Conservation (phyloP, 2,888 invertebrate genomes). For the Tridacna gigas region DNA sequence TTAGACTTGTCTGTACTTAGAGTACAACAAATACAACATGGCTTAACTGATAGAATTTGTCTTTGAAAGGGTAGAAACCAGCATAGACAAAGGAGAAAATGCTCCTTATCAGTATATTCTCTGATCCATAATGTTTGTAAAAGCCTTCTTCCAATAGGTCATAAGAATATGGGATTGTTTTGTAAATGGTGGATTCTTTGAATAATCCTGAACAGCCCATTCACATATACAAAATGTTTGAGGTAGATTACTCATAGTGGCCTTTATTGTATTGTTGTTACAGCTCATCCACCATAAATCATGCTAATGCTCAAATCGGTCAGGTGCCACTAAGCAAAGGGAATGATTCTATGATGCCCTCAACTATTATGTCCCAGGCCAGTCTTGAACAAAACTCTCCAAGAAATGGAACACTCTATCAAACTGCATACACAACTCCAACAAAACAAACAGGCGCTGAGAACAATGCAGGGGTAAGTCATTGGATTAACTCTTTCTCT, state of each 20-base stretch:
- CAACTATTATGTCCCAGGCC: slow-evolving; percentile 69
- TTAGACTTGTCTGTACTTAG: too few relatives aligned
- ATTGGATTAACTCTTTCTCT: too few relatives aligned
- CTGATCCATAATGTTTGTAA: too few relatives aligned
- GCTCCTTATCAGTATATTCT: too few relatives aligned
- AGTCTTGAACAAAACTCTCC: slow-evolving; percentile 68
- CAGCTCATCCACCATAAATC: slow-evolving; percentile 71
- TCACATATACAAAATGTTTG: neutral
- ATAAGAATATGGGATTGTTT: too few relatives aligned
- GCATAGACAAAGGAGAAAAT: too few relatives aligned
- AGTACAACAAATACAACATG: too few relatives aligned
- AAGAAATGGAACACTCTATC: slow-evolving; percentile 53
- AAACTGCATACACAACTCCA: slow-evolving; percentile 74
- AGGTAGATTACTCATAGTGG: too few relatives aligned
- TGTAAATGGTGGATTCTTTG: too few relatives aligned
- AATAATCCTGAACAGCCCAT: neutral
- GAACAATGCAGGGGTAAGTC: slow-evolving; percentile 42
- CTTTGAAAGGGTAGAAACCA: too few relatives aligned
- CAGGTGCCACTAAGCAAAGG: slow-evolving; percentile 63
- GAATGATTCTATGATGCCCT: slow-evolving; percentile 70
- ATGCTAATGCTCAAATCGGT: slow-evolving; percentile 64
- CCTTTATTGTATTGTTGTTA: neutral
- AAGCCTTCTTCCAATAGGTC: too few relatives aligned
- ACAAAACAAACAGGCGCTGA: slow-evolving; percentile 75
- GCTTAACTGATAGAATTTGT: too few relatives aligned